phyloP scores from a whole-genome alignment of 64 coral and sea anemone genomes.

The Orbicella faveolata region DNA sequence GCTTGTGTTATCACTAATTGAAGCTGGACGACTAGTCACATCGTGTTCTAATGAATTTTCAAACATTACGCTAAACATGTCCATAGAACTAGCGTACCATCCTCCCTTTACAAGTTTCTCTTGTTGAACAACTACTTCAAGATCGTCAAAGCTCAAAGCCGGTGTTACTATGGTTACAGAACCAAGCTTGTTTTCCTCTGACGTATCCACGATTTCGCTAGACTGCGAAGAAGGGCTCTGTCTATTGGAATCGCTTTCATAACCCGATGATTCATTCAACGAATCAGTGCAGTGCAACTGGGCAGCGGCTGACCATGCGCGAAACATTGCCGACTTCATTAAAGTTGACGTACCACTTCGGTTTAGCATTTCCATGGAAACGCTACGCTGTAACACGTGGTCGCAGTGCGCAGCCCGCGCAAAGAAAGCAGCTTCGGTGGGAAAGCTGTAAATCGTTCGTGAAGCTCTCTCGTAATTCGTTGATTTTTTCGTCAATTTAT shows the following conservation, averaged over 20 bases:
- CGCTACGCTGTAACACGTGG: neutral
- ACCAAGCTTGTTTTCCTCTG: neutral
- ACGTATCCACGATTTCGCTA: neutral
- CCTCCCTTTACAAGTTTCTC: neutral
- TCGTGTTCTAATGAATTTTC: neutral
- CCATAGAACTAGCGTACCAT: neutral
- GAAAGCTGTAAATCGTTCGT: slow-evolving; percentile 1
- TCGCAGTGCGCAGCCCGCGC: neutral
- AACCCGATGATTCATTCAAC: slow-evolving; percentile 4
- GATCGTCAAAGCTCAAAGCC: slow-evolving; percentile 20
- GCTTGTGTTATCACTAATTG: neutral
- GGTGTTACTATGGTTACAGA: slow-evolving; percentile 17
- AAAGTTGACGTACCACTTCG: slow-evolving; percentile 1
- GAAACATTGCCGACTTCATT: slow-evolving; percentile 23
- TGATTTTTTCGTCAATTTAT: neutral
- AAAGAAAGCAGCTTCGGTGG: neutral
- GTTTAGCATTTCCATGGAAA: slow-evolving; percentile 1
- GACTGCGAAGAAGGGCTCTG: neutral
- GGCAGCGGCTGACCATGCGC: slow-evolving; percentile 20
- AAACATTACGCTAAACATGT: slow-evolving; percentile 4
- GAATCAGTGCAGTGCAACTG: slow-evolving; percentile 10
- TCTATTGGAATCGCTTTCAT: slow-evolving; percentile 12
- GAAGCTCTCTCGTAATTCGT: neutral
- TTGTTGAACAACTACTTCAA: neutral
- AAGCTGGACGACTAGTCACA: neutral